These are phyloP conservation scores for Diarsia brunnea DNA, from an alignment of 2,888 invertebrate species.

Conservation along the genomic window DNA sequence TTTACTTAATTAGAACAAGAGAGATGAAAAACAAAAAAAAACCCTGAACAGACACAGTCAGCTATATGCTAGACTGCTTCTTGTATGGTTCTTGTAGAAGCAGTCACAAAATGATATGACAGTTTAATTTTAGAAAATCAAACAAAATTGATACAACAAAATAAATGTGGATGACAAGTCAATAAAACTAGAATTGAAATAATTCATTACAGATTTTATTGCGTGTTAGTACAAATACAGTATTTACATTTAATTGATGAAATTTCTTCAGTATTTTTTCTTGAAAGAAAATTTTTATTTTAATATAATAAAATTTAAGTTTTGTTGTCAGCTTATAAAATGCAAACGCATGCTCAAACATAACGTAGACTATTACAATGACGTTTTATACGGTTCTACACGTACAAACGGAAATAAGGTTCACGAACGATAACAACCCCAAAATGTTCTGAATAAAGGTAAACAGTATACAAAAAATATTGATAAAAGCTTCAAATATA, in stretches of 20 bases:
- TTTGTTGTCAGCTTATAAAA: background rate
- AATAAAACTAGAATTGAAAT: conserved; percentile 26
- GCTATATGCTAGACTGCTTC: background rate
- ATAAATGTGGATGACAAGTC: background rate
- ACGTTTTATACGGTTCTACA: background rate
- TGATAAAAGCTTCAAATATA: background rate
- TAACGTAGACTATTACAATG: background rate
- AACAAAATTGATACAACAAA: background rate
- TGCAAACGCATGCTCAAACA: background rate
- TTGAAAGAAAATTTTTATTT: background rate
- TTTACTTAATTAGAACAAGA: background rate
- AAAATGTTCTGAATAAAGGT: background rate
- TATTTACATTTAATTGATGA: conserved; percentile 32
- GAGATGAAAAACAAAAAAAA: background rate
- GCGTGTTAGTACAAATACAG: conserved; percentile 14
- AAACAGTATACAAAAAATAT: background rate
- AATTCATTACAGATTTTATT: conserved; percentile 37
- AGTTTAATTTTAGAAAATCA: background rate
- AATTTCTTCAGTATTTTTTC: background rate
- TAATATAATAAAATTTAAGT: background rate
- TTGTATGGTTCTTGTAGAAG: background rate
- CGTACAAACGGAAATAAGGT: conserved; percentile 1
- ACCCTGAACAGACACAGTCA: background rate
- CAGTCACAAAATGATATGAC: background rate
- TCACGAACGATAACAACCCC: background rate